Conservation (phyloP, 2,888 invertebrate species). For the Meteorus cinctellus region DNA sequence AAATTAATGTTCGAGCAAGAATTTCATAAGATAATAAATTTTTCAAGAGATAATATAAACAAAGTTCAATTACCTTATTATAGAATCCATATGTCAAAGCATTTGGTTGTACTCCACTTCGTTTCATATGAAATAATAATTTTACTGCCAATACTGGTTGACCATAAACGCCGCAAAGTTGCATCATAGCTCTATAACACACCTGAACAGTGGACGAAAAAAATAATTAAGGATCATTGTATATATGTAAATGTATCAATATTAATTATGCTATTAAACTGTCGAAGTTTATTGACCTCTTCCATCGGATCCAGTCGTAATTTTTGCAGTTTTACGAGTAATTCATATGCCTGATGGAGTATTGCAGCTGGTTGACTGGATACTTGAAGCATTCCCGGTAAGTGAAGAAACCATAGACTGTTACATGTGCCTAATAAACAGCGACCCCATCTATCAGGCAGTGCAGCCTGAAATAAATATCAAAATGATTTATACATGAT, state of each 20-base stretch:
- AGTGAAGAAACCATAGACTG: conserved; percentile 95
- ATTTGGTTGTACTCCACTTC: conserved; percentile 94
- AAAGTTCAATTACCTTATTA: conserved; percentile 73
- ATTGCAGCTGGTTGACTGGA: conserved; percentile 75
- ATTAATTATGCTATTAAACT: background rate
- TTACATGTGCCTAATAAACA: conserved; percentile 91
- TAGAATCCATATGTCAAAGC: conserved; percentile 97
- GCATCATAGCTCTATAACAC: conserved; percentile 98
- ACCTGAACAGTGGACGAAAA: conserved; percentile 76
- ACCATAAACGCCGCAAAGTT: conserved; percentile 95
- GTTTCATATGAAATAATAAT: conserved; percentile 91
- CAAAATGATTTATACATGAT: conserved; percentile 43
- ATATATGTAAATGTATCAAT: background rate
- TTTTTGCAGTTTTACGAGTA: conserved; percentile 90
- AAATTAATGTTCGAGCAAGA: conserved; percentile 15
- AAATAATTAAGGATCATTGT: conserved; percentile 9
- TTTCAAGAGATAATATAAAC: background rate
- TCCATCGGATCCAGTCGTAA: conserved; percentile 89
- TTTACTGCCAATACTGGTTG: conserved; percentile 96
- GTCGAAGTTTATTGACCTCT: conserved; percentile 78
- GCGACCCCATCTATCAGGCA: conserved; percentile 94
- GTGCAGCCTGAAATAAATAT: conserved; percentile 73
- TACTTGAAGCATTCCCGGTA: conserved; percentile 87
- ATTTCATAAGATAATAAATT: background rate
- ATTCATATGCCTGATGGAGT: conserved; percentile 82